phyloP scores from a whole-genome alignment of 2,113 vertebrate species.

The Heteronetta atricapilla region DNA sequence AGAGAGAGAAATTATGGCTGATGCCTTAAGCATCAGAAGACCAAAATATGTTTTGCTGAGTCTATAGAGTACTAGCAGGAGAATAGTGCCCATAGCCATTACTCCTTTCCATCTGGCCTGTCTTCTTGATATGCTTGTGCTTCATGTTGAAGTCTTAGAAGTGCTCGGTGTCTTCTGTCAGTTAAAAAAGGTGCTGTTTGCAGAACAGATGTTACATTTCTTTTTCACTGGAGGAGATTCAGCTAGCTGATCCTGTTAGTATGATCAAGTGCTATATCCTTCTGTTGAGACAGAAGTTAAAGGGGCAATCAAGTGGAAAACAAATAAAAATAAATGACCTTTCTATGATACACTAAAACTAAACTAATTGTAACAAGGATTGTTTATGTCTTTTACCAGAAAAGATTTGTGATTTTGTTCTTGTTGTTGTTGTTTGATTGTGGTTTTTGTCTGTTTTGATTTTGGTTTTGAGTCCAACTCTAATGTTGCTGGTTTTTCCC shows the following conservation, averaged over 20 bases:
- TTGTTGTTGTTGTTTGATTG: background rate
- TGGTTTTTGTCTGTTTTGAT: no score
- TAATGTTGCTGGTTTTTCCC: background rate
- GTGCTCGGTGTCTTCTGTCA: background rate
- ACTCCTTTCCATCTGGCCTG: slow-evolving; percentile 23
- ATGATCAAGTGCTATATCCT: background rate
- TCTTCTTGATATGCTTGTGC: background rate
- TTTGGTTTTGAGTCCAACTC: background rate
- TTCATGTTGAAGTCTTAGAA: background rate
- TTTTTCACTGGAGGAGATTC: background rate
- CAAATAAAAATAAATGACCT: background rate
- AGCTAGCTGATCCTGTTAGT: background rate
- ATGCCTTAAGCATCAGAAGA: background rate
- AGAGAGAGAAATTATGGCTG: background rate
- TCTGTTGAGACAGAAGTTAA: background rate
- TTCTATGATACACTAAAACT: background rate
- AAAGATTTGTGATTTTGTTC: background rate
- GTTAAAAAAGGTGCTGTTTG: background rate
- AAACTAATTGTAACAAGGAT: background rate
- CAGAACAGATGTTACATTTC: background rate
- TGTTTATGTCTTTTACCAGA: background rate
- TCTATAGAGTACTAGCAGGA: background rate
- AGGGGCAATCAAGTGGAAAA: background rate
- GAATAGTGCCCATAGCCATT: background rate
- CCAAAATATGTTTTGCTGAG: background rate